A percentile compares a stretch with the other conserved stretches of the same genome.
phyloP scores from a whole-genome alignment of 2,113 vertebrate species.

The Sula dactylatra region DNA sequence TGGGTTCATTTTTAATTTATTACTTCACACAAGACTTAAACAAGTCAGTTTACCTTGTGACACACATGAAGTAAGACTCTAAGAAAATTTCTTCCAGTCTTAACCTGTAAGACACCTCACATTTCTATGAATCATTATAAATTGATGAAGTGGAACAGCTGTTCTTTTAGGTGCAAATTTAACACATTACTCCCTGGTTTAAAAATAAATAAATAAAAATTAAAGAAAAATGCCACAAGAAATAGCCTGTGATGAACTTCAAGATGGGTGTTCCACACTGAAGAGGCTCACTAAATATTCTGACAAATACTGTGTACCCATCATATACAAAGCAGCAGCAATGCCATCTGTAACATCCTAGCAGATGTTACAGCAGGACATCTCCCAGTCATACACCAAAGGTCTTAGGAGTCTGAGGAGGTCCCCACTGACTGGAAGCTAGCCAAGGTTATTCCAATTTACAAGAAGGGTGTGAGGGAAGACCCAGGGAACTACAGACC shows the following conservation, averaged over 20 bases:
- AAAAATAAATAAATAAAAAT: neutral
- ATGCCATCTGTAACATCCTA: neutral
- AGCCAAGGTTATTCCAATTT: neutral
- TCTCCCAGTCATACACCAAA: neutral
- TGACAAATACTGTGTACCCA: neutral
- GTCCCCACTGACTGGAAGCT: neutral
- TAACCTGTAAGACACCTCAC: neutral
- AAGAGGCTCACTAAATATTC: neutral
- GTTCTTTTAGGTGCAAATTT: neutral
- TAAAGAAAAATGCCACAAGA: neutral
- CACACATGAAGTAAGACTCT: neutral
- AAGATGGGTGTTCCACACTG: neutral
- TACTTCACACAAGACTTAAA: neutral
- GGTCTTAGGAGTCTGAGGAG: neutral
- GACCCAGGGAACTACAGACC: neutral
- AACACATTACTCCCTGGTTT: neutral
- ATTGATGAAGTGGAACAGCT: neutral
- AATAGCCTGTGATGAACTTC: neutral
- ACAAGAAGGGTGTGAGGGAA: neutral
- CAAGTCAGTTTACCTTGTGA: neutral
- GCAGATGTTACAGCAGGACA: neutral
- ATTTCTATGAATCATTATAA: neutral
- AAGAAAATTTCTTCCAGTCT: neutral
- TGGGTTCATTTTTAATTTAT: neutral
- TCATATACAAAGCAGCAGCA: neutral